Conservation (phyloP, 2,888 invertebrate genomes). For the Peribatodes rhomboidaria region DNA sequence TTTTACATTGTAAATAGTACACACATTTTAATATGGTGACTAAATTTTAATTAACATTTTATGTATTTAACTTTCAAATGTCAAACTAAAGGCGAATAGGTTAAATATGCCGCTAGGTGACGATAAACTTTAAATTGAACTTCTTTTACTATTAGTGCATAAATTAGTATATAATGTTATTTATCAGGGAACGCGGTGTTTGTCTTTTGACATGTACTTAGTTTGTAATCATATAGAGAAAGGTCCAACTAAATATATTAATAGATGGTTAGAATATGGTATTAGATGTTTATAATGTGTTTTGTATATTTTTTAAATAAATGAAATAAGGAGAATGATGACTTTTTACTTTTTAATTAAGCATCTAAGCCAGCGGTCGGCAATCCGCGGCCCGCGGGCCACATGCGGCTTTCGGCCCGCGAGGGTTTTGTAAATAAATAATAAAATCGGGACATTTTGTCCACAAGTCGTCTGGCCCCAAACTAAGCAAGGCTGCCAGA, state of each 20-base stretch:
- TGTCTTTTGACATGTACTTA: slow-evolving; percentile 64
- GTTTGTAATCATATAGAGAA: slow-evolving; percentile 54
- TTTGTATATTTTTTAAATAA: slow-evolving; percentile 68
- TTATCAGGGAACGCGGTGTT: slow-evolving; percentile 69
- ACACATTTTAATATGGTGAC: background rate
- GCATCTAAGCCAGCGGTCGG: no score
- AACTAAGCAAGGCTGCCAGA: no score
- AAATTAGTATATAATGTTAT: slow-evolving; percentile 45
- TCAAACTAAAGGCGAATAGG: background rate
- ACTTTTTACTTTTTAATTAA: no score
- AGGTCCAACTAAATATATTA: slow-evolving; percentile 44
- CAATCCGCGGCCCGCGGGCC: no score
- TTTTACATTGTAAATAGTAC: background rate
- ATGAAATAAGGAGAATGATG: slow-evolving; percentile 47
- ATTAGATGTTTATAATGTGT: slow-evolving; percentile 53
- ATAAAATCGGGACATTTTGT: no score
- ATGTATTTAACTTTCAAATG: slow-evolving; percentile 9
- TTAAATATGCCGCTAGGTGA: background rate
- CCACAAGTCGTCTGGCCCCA: no score
- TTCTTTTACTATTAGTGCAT: slow-evolving; percentile 29
- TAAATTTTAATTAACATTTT: slow-evolving; percentile 1
- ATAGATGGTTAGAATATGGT: slow-evolving; percentile 40
- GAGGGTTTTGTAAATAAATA: no score
- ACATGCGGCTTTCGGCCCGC: no score
- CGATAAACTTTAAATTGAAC: background rate